A percentile compares a stretch with the other conserved stretches of the same genome.
Conservation (phyloP, 2,113 vertebrate species). For the Chloropsis cyanopogon region DNA sequence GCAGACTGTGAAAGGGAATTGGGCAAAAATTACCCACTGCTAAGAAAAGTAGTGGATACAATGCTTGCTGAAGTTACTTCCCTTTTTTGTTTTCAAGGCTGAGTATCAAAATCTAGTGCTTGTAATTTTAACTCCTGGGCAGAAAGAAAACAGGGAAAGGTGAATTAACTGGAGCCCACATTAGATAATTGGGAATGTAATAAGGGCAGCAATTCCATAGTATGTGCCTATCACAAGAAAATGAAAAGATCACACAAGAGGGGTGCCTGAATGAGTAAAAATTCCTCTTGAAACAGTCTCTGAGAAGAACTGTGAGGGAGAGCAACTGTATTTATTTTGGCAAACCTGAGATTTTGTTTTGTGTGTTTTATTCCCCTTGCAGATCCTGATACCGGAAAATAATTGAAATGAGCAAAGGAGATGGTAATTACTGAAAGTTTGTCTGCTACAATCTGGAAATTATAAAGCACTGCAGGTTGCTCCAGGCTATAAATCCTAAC, state of each 20-base stretch:
- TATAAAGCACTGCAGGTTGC: not conserved
- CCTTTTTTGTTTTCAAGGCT: not conserved
- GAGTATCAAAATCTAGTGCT: not conserved
- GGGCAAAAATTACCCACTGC: not conserved
- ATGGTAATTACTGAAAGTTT: not conserved
- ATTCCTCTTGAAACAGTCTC: not conserved
- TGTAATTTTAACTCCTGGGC: not conserved
- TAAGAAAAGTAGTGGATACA: not conserved
- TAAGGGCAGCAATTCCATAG: not conserved
- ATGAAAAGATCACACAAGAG: not conserved
- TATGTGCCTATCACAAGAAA: not conserved
- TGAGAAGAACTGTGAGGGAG: not conserved
- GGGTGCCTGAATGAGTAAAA: not conserved
- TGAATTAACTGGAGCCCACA: not conserved
- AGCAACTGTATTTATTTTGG: not conserved
- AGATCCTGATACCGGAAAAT: not conserved
- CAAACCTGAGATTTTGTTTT: not conserved
- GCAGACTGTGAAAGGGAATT: not conserved
- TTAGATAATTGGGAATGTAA: not conserved
- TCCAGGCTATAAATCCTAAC: constrained; percentile 6
- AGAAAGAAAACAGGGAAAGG: not conserved
- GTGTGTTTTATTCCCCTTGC: not conserved
- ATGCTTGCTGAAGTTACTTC: rapidly evolving
- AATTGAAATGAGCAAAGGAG: not conserved
- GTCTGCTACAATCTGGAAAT: constrained; percentile 4